Evolutionary conservation across 2,888 invertebrate species (phyloP), one percentile per base, ranked within the genome.

Genomic region (Apamea anceps): DNA sequence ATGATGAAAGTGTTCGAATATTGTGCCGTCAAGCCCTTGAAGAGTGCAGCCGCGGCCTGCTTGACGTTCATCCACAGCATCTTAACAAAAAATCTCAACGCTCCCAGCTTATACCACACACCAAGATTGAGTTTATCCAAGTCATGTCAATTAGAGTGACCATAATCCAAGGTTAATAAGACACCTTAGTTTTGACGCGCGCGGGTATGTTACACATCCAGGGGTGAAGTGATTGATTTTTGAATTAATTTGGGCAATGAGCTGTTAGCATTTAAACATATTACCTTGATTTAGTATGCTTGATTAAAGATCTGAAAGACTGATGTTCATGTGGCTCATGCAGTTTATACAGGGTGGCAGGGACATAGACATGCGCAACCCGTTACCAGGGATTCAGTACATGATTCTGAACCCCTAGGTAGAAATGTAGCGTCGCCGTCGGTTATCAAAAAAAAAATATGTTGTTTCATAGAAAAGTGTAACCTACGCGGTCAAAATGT

Each of bases 101-200:
- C 71, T 57, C 51, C 6, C n/a, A 70, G 75, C 81, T 42, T 85
- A n/a, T 28, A 68, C 88, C 80, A 80, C 18, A 48, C 48, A 42
- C n/a, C 25, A 67, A 75, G 82, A 83, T 90, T 90, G 45, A 83
- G 87, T 83, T 85, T 87, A 89, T 90, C 87, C 73, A 75, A 78
- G 42, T 80, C 62, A 45, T 63, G 48, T 72, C 82, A 86, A 88
- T 90, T 87, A 86, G 85, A 89, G 71, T 68, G 77, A 68, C 66
- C 60, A 82, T 87, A 79, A 84, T 72, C 57, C 87, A 89, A 89
- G 90, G 90, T 83, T 77, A 82, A 80, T 80, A n/a, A 82, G 71
- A 80, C 79, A 87, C 80, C 80, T 85, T 82, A 89, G 72, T 86
- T 81, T 75, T 70, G 70, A 72, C 66, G 65, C 42, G 62, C 42